Base-by-base conservation (phyloP, 2,113 vertebrate genomes). In the Talpa occidentalis region DNA sequence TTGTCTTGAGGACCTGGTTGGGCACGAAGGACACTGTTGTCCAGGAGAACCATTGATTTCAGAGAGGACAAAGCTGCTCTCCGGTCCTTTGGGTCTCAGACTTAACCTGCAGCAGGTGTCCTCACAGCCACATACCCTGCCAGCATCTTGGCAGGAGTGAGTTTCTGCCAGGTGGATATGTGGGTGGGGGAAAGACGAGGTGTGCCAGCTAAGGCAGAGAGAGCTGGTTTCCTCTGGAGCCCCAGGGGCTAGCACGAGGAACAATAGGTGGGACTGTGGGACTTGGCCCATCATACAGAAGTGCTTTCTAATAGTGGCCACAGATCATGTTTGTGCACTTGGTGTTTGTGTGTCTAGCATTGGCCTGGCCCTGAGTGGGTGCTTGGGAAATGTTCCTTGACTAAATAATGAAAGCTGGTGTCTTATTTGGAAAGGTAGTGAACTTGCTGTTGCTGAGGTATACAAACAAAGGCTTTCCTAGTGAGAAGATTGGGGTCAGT, bases 81-180 rank as follows among this genome's bases (percentile, higher is more conserved):
- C 76, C 44, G 84, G 49, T 32, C 66, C 37, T 14, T 12, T 60
- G 54, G 90, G 56, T 11, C 19, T 37, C 9, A n/a, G 60, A 69
- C 82, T 28, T 77, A 70, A 84, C 67, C 28, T 72, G 19, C 37
- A 84, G 81, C 78, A 49, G 70, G 26, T 88, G 28, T 44, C 44
- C 40, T 85, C 56, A 69, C 1, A 32, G 17, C 26, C 22, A 35
- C 37, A 28, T 16, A 26, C 56, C 37, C 82, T 73, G 80, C 67
- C 82, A 82, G 82, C 69, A 82, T 62, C 90, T 92, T 81, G 88
- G 88, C 72, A 54, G 56, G 40, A 22, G 37, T 56, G 40, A 14
- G 15, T 42, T 77, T 94, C 64, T 95, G 85, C 91, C 94, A 94
- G 94, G 64, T 64, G 69, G 40, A 74, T 26, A 0, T 67, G 83